These are phyloP conservation scores for Ophion obscuratus DNA, from an alignment of 2,888 invertebrate species.

Conservation along the genomic window DNA sequence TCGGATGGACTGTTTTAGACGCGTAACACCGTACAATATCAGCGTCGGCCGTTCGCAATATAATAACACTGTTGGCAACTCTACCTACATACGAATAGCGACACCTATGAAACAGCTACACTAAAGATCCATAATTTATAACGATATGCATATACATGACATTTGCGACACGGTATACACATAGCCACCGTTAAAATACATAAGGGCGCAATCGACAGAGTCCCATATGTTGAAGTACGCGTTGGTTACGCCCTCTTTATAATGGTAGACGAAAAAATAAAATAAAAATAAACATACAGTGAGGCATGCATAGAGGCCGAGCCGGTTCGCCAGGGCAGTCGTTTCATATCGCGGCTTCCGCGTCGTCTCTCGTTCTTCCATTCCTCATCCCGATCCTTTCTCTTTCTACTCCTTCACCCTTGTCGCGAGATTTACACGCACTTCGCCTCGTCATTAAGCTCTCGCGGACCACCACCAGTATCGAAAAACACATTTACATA, in stretches of 20 bases:
- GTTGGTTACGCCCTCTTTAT: neutral
- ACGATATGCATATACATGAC: neutral
- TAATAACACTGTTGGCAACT: slow-evolving; percentile 12
- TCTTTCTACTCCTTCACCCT: slow-evolving; percentile 28
- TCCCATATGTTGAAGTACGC: neutral
- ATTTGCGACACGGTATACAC: neutral
- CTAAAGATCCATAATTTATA: slow-evolving; percentile 51
- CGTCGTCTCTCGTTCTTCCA: slow-evolving; percentile 40
- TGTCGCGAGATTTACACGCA: slow-evolving; percentile 38
- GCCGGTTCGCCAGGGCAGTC: slow-evolving; percentile 27
- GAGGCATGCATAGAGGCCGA: neutral
- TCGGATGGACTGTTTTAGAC: neutral
- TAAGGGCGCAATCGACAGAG: neutral
- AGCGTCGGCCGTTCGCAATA: slow-evolving; percentile 9
- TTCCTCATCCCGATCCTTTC: slow-evolving; percentile 26
- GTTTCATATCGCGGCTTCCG: slow-evolving; percentile 38
- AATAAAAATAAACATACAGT: neutral
- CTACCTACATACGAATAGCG: neutral
- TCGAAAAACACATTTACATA: neutral
- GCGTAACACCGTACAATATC: neutral
- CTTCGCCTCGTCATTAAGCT: slow-evolving; percentile 51
- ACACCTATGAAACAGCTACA: slow-evolving; percentile 12
- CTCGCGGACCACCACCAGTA: slow-evolving; percentile 22
- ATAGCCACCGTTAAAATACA: neutral
- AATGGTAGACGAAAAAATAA: neutral